Percentiles rank a stretch among this genome's conserved stretches.
Conservation (phyloP, 2,888 invertebrate genomes). For the Coenonympha glycerion region DNA sequence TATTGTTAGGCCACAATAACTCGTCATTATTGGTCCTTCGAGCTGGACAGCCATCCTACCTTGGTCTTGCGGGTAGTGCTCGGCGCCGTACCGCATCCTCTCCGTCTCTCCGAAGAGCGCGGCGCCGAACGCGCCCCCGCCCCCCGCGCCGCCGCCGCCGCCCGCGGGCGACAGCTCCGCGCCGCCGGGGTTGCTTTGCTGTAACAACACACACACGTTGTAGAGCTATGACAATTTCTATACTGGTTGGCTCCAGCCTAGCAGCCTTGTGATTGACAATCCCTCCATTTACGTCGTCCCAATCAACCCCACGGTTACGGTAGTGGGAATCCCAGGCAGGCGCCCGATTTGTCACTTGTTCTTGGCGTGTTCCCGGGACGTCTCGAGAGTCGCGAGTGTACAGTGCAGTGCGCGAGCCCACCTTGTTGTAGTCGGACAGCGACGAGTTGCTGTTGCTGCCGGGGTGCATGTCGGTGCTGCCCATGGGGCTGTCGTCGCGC, state of each 20-base stretch:
- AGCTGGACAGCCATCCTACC: conserved; percentile 30
- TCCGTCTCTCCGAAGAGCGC: conserved; percentile 48
- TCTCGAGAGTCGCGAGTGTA: too few species aligned
- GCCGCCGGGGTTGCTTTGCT: conserved; percentile 30
- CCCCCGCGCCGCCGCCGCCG: conserved; percentile 28
- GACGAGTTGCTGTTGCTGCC: conserved; percentile 50
- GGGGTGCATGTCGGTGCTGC: conserved; percentile 46
- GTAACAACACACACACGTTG: not conserved
- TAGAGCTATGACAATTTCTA: not conserved
- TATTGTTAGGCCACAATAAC: not conserved
- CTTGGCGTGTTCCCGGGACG: too few species aligned
- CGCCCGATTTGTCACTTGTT: too few species aligned
- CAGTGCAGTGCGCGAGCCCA: conserved; percentile 19
- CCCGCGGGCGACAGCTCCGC: conserved; percentile 48
- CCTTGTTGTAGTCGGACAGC: conserved; percentile 61
- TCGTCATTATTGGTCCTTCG: not conserved
- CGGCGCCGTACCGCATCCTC: conserved; percentile 36
- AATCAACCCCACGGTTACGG: too few species aligned
- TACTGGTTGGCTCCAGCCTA: too few species aligned
- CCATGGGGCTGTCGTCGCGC: conserved; percentile 42
- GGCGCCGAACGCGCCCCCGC: conserved; percentile 36
- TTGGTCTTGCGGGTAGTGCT: conserved; percentile 56
- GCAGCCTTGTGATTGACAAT: too few species aligned
- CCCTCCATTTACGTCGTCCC: too few species aligned
- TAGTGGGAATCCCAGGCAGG: too few species aligned